phyloP scores from a whole-genome alignment of 2,888 invertebrate genomes.

The Pollenia angustigena region DNA sequence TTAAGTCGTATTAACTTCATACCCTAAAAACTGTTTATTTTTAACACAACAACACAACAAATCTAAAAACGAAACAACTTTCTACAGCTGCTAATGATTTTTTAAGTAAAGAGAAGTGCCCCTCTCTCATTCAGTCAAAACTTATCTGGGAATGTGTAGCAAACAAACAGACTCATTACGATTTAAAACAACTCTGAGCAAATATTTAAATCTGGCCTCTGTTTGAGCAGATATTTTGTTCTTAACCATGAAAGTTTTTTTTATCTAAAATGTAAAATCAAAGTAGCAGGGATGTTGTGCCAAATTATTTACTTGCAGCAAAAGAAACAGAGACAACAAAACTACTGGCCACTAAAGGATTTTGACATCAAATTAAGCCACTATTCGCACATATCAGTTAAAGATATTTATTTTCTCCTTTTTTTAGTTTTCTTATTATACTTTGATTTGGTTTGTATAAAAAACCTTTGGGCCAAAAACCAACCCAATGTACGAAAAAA shows the following conservation, averaged over 20 bases:
- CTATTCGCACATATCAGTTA: slow-evolving; percentile 19
- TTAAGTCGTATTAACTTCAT: slow-evolving; percentile 36
- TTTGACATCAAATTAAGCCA: slow-evolving; percentile 70
- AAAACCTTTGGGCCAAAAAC: slow-evolving; percentile 50
- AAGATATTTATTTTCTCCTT: slow-evolving; percentile 15
- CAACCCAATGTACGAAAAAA: slow-evolving; percentile 1
- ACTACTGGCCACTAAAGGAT: slow-evolving; percentile 58
- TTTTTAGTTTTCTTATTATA: neutral
- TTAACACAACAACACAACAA: slow-evolving; percentile 14
- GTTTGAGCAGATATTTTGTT: neutral
- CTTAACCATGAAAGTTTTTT: slow-evolving; percentile 4
- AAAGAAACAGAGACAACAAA: neutral
- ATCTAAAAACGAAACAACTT: slow-evolving; percentile 20
- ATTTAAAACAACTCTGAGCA: slow-evolving; percentile 46
- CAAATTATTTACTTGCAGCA: slow-evolving; percentile 19
- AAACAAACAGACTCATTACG: slow-evolving; percentile 39
- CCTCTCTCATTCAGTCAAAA: too few relatives aligned
- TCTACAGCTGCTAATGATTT: slow-evolving; percentile 46
- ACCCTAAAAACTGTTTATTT: slow-evolving; percentile 27
- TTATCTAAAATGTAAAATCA: neutral
- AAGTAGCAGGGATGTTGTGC: slow-evolving; percentile 3
- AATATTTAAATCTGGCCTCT: slow-evolving; percentile 45
- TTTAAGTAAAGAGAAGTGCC: neutral
- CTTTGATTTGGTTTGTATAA: neutral
- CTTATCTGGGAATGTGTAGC: slow-evolving; percentile 49